Evolutionary conservation across 2,888 invertebrate species (phyloP), one percentile per base, ranked within the genome.

Genomic region (Drosophila cyrtoloma): DNA sequence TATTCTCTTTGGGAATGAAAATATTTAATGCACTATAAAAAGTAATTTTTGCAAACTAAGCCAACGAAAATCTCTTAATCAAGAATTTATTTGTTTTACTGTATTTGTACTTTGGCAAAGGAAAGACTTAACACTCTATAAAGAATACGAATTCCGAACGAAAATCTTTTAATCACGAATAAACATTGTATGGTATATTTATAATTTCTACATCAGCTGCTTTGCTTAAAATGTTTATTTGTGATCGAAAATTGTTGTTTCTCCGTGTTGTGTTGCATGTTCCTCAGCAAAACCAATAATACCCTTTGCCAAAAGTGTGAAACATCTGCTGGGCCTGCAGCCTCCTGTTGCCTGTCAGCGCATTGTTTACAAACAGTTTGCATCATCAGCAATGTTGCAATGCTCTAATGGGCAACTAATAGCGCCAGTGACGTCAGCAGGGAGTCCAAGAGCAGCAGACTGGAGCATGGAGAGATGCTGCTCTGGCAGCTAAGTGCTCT

Each of bases 391-490:
- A n/a, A 30, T 57, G 39, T 32, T 28, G 37, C 5, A n/a, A 42
- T 22, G 10, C 14, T 58, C 33, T 37, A 53, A 44, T 57, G 76
- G 76, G 79, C 62, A 86, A 86, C 84, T 73, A 71, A 72, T 75
- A 81, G 81, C 84, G 77, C 65, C 64, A 53, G 51, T 74, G 68
- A 77, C 64, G 70, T 77, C 70, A 81, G 51, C 39, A 37, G 10
- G 50, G 39, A 19, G 22, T 9, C 47, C 3, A 7, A 12, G 16
- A 33, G 26, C 32, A 10, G 14, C 9, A 50, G 59, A 26, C 26
- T 26, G 44, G 47, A 58, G 44, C 44, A 44, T 26, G 47, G 42
- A 42, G 14, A 5, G 28, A 67, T 71, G 80, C 55, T 74, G 22
- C 56, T 22, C 22, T 6, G 44, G 7, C 2, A 6, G 47, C 47